Conservation (phyloP, 2,113 vertebrate genomes). For the Onychostruthus taczanowskii region DNA sequence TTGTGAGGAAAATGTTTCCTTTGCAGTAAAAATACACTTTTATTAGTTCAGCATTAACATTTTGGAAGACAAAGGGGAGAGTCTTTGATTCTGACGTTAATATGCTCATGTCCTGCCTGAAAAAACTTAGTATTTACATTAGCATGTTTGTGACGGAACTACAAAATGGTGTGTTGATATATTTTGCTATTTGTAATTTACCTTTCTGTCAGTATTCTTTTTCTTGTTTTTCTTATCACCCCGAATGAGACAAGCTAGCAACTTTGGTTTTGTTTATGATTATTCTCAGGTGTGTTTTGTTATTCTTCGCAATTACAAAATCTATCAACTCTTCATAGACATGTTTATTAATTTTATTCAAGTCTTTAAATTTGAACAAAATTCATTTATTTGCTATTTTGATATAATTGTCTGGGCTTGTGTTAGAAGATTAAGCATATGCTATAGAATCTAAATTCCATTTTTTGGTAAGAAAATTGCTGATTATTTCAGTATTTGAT, state of each 20-base stretch:
- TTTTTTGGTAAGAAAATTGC: slow-evolving; percentile 28
- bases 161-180: background rate
- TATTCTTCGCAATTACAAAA: slow-evolving; percentile 24
- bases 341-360: slow-evolving; percentile 16
- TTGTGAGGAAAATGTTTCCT: slow-evolving; percentile 9
- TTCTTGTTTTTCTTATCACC: background rate
- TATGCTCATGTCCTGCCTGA: background rate
- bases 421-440: slow-evolving; percentile 66
- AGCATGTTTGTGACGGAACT: background rate
- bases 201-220: background rate
- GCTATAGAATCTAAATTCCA: slow-evolving; percentile 28
- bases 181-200: background rate
- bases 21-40: background rate
- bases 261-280: background rate
- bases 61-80: background rate
- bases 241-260: background rate
- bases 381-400: slow-evolving; percentile 68
- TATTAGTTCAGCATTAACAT: background rate
- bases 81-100: background rate
- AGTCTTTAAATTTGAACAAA: slow-evolving; percentile 50
- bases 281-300: slow-evolving; percentile 8
- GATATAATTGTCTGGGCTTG: slow-evolving; percentile 51
- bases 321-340: background rate
- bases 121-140: background rate
- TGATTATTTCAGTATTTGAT: slow-evolving; percentile 41